Conservation (phyloP, 1,140 invertebrate genomes). For the Pinna nobilis region DNA sequence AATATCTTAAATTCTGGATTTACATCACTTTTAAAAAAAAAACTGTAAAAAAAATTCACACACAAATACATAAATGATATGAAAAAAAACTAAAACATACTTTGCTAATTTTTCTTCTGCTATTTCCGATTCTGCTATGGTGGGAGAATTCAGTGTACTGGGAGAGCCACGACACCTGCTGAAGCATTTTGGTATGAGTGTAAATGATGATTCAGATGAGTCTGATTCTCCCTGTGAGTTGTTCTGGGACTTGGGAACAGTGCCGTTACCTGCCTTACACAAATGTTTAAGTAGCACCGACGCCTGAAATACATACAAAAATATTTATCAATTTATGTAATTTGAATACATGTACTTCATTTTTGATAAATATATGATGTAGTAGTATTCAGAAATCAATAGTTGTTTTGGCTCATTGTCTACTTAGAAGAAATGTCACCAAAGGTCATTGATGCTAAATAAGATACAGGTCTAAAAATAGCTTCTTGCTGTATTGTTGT, state of each 20-base stretch:
- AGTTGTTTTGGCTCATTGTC: no score
- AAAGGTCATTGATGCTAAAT: no score
- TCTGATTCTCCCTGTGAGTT: conserved; percentile 1
- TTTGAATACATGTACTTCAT: background rate
- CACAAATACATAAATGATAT: background rate
- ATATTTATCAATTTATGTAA: background rate
- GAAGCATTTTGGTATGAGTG: conserved; percentile 39
- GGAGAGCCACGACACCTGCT: conserved; percentile 30
- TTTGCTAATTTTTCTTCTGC: conserved; percentile 55
- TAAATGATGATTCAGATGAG: conserved; percentile 29
- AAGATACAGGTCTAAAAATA: no score
- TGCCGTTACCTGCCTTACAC: conserved; percentile 57
- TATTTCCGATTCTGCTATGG: conserved; percentile 39
- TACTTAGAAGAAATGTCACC: no score
- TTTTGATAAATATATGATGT: no score
- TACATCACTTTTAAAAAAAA: background rate
- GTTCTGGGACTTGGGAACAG: conserved; percentile 42
- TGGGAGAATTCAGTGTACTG: conserved; percentile 26
- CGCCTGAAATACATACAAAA: conserved; percentile 43
- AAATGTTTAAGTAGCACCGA: conserved; percentile 49
- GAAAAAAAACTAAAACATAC: conserved; percentile 12
- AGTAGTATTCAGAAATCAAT: no score
- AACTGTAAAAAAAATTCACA: background rate
- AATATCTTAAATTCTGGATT: background rate
- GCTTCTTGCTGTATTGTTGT: no score